phyloP scores from a whole-genome alignment of 2,113 vertebrate genomes.

The Thymallus thymallus region DNA sequence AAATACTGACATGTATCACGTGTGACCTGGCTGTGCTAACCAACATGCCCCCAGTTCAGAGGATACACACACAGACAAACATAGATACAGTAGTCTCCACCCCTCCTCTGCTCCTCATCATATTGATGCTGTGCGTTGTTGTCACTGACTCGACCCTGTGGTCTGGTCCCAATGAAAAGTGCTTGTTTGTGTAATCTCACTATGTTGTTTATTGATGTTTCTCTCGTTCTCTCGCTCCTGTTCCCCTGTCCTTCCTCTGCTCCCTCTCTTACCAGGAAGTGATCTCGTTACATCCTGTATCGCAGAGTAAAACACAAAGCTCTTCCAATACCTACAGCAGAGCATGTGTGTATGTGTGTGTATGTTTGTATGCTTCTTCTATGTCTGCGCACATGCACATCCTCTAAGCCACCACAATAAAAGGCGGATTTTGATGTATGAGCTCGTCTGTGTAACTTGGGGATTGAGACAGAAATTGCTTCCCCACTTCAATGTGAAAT shows the following conservation, averaged over 20 bases:
- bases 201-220: background rate
- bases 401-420: background rate
- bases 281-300: background rate
- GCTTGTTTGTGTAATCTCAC: conserved; percentile 3
- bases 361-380: no score
- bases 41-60: no score
- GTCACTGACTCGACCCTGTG: background rate
- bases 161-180: background rate
- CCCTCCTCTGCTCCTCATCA: no score
- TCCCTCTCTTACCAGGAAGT: background rate
- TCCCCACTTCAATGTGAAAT: conserved; percentile 10
- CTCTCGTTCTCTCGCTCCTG: background rate
- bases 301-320: background rate
- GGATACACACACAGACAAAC: no score
- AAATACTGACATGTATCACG: no score
- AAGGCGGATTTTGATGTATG: background rate
- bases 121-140: background rate
- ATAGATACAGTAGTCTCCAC: no score
- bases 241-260: background rate
- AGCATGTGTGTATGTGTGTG: no score
- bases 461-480: conserved; percentile 1
- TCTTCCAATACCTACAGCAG: background rate
- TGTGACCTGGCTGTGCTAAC: no score
- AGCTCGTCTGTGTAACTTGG: background rate
- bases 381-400: no score